Base-by-base conservation (phyloP, 2,113 vertebrate genomes). In the Gracilinanus agilis region DNA sequence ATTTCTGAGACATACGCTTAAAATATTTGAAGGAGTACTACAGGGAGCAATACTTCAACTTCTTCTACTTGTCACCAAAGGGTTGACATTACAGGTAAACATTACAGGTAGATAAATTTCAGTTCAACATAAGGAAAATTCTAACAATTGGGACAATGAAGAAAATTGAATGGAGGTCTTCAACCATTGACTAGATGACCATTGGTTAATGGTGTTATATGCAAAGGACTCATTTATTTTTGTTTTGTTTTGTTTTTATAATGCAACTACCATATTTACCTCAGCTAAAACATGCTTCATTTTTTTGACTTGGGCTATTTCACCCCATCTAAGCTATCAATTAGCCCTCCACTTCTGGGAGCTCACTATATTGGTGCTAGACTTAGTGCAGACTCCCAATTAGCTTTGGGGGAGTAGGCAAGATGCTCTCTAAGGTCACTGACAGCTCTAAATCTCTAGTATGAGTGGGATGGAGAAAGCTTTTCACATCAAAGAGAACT, bases 401-500 rank as follows among this genome's bases (percentile, higher is more conserved):
- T 40, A 34, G n/a, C n/a, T 83, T 83, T 83, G 40, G 16, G 16
- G n/a, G 67, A 40, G 19, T 83, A 3, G 12, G 24, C 27, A 90
- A 90, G 44, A 83, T 90, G 89, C 11, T 21, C 89, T 49, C 44
- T 90, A 21, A 89, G 25, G 27, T 19, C 24, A 27, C 49, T 90
- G 49, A 21, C 4, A 3, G 40, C 12, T 90, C 49, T 12, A 90
- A 40, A 16, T 40, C 19, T 83, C n/a, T 40, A 83, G 16, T 83
- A 8, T 40, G n/a, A 83, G 2, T 54, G n/a, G 90, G 25, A 49
- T 40, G 44, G 53, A 49, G 91, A 94, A 54, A 92, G 83, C 27
- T 53, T 92, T 96, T 55, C 56, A 94, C 90, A 89, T 67, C 53
- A 89, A 61, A 56, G 25, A 92, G 92, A 92, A 91, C 95, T 95